Evolutionary conservation across 2,888 invertebrate species (phyloP), one percentile per base, ranked within the genome.

Genomic region (Eristalinus sepulchralis): DNA sequence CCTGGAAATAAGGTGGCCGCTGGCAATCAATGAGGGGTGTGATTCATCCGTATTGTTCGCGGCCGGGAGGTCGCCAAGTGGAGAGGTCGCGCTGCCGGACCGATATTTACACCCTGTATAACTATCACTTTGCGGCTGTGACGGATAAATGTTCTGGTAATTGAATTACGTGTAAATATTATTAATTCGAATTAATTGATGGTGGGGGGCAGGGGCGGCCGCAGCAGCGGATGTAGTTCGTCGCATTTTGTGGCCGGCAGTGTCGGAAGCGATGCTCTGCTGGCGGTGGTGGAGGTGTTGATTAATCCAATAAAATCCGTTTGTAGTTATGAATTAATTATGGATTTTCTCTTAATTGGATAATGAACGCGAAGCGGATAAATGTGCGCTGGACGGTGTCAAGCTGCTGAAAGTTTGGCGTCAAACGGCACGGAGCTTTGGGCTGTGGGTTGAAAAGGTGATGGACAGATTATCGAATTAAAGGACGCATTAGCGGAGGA

Each of bases 111-210:
- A 76, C 75, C 81, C 68, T 47, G 81, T 85, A 78, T 81, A 73
- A 81, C 77, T 85, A 85, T 85, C 81, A 85, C 81, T 85, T 85
- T 81, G 77, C 77, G 81, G 81, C 71, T 64, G 55, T 73, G 70
- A 64, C 73, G 77, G 68, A 77, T 81, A 78, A 81, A 81, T 72
- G 84, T 66, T 77, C 63, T 73, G 36, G 34, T 78, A 79, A 82
- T 86, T 86, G 78, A 86, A 79, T 86, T 71, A 75, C 78, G 75
- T 67, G 82, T 55, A 79, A 75, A 83, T 75, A 75, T 71, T 82
- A 75, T 82, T 75, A 86, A 86, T 78, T 13, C 24, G 75, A 82
- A 63, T 73, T 82, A 78, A 82, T 82, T 86, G 64, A 62, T n/a
- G n/a, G n/a, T n/a, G n/a, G 47, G 60, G 34, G 6, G 47, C 47